Evolutionary conservation across 1,140 invertebrate genomes (phyloP), one percentile per base, ranked within the genome.

Genomic region (Mamestra configurata): DNA sequence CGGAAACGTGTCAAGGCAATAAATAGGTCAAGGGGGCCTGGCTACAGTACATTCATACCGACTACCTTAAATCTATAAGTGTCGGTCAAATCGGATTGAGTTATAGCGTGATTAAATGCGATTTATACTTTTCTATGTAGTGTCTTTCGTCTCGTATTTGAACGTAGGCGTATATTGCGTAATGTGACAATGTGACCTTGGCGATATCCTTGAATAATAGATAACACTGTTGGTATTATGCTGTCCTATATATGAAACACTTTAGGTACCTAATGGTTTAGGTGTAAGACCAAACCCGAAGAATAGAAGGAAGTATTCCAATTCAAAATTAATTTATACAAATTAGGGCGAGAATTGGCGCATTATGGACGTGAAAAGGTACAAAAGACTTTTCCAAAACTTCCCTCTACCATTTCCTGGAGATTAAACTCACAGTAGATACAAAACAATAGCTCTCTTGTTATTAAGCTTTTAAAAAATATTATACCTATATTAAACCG

Each of bases 1-100:
- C 37, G n/a, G 72, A 84, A 83, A 79, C 84, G 68, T 86, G 87
- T 87, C 86, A 87, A 84, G 83, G 85, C 75, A 75, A 73, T 71
- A 84, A 83, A 83, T 80, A 40, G 84, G 85, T 85, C 86, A 87
- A 86, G 82, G 87, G 73, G 73, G 40, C 53, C 27, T 15, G 51
- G 35, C n/a, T 20, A 57, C 46, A 53, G 43, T 49, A 20, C 43
- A 46, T 70, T 72, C 35, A 27, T 75, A 43, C 55, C 13, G 53
- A 20, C 71, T 75, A 64, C n/a, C 66, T 24, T 59, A 72, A 81
- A 84, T 82, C 76, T 73, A 77, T 77, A 83, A 68, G n/a, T 40
- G 59, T 18, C 18, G 20, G 59, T 22, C 49, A 49, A 18, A 77
- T 81, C 40, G 18, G 40, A 53, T 80, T 76, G 40, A 61, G 35